A percentile compares a stretch with the other conserved stretches of the same genome.
These are phyloP conservation scores for Etheostoma spectabile DNA, from an alignment of 2,113 vertebrate genomes.

Conservation along the genomic window DNA sequence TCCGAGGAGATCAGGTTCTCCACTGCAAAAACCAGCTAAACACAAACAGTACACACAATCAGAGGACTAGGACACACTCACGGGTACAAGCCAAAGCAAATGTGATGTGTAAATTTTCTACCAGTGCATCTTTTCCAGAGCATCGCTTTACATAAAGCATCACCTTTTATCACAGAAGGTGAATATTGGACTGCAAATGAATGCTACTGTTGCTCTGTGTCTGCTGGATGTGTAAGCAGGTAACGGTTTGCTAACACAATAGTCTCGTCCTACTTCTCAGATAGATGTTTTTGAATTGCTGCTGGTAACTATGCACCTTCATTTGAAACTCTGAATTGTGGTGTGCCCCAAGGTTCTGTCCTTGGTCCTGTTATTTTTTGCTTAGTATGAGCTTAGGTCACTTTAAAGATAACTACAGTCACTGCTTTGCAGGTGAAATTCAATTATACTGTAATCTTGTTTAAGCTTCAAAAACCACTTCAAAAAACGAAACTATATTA, in stretches of 20 bases:
- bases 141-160: not conserved
- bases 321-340: not conserved
- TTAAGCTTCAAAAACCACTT: not conserved
- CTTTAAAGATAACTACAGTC: not conserved
- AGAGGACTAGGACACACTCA: not conserved
- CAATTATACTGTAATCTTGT: not conserved
- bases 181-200: not conserved
- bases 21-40: slow-evolving; percentile 90
- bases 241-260: too few species aligned
- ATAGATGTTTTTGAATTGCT: not conserved
- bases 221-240: not conserved
- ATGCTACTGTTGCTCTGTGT: not conserved
- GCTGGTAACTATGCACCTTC: not conserved
- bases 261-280: not conserved
- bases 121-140: too few species aligned
- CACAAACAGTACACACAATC: not conserved
- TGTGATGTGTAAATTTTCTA: not conserved
- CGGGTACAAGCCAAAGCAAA: not conserved
- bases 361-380: not conserved
- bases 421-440: not conserved
- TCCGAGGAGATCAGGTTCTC: slow-evolving; percentile 90
- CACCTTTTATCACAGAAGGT: not conserved
- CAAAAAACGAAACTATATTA: too few species aligned
- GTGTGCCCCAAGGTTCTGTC: not conserved
- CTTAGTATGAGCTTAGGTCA: not conserved